Evolutionary conservation across 2,888 invertebrate genomes (phyloP), one percentile per base, ranked within the genome.

Genomic region (Ashinkailepas kermadecensis): DNA sequence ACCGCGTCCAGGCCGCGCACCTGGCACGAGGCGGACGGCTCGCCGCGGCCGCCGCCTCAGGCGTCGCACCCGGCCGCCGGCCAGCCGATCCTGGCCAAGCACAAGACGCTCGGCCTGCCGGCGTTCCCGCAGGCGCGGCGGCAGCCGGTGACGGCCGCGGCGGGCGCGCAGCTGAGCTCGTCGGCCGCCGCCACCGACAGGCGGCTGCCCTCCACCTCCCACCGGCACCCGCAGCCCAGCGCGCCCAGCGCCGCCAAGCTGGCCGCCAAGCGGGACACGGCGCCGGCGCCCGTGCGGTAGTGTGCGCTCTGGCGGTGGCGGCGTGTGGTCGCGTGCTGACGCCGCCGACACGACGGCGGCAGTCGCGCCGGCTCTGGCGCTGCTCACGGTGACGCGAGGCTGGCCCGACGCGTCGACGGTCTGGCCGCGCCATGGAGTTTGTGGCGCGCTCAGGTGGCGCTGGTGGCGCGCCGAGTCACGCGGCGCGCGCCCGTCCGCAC

Each of bases 61-160:
- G 23, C 67, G 25, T 7, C 70, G 39, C 70, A 70, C 70, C 70
- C 70, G 54, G 70, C 70, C 70, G 70, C 54, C 70, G 70, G 70
- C 70, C 70, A 70, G 70, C 70, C 70, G 13, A 25, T 70, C 18
- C 70, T 70, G 25, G 39, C 39, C 39, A 13, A 18, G 2, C 70
- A 54, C 70, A 70, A 70, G 39, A n/a, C 70, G 70, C 70, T 70
- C 8, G 70, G 39, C 39, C 39, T 70, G 70, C 70, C 70, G 18
- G 54, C 70, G 15, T 70, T 70, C 70, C 70, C 70, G 25, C 15
- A 9, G 54, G 15, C 39, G 39, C 70, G 13, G 15, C 70, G 54
- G 10, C 25, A 25, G 70, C 70, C 70, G 70, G 70, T 70, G 54
- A 70, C 54, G 70, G 25, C 23, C 67, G 67, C 67, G 67, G 67